phyloP scores from a whole-genome alignment of 2,797 vertebrate species.

The Betta splendens region DNA sequence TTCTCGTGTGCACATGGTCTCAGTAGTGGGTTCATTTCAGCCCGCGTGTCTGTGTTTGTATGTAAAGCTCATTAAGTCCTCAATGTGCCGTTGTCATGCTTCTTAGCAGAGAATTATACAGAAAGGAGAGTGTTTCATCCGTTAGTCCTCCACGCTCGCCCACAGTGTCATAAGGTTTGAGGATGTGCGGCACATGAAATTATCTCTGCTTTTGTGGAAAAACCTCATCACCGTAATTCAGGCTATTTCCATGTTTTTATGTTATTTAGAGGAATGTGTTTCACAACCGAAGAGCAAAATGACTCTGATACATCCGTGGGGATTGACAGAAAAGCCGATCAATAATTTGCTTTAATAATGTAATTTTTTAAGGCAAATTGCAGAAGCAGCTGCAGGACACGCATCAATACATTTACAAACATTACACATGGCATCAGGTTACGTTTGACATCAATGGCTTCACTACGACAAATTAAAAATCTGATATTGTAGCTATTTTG shows the following conservation, averaged over 20 bases:
- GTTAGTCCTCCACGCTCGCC: slow-evolving; percentile 18
- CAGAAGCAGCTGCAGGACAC: slow-evolving; percentile 6
- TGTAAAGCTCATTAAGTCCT: slow-evolving; percentile 69
- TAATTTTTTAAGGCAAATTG: slow-evolving; percentile 17
- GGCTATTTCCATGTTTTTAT: slow-evolving; percentile 6
- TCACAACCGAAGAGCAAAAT: slow-evolving; percentile 6
- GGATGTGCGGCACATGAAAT: slow-evolving; percentile 13
- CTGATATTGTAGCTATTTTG: no score
- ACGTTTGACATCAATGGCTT: background rate
- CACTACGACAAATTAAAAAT: background rate
- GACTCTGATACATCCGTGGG: slow-evolving; percentile 8
- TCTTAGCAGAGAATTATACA: slow-evolving; percentile 54
- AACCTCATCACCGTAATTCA: slow-evolving; percentile 5
- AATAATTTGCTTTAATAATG: slow-evolving; percentile 16
- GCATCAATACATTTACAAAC: background rate
- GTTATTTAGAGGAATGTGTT: background rate
- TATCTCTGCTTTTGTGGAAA: slow-evolving; percentile 14
- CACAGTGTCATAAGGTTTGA: slow-evolving; percentile 18
- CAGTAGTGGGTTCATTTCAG: slow-evolving; percentile 21
- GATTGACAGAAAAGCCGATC: slow-evolving; percentile 10
- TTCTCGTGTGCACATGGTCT: slow-evolving; percentile 23
- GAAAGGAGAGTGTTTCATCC: slow-evolving; percentile 36
- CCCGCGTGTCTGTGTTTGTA: slow-evolving; percentile 34
- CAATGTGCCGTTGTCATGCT: slow-evolving; percentile 56
- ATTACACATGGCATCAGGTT: background rate